Conservation (phyloP, 2,113 vertebrate species). For the Tor tambroides region DNA sequence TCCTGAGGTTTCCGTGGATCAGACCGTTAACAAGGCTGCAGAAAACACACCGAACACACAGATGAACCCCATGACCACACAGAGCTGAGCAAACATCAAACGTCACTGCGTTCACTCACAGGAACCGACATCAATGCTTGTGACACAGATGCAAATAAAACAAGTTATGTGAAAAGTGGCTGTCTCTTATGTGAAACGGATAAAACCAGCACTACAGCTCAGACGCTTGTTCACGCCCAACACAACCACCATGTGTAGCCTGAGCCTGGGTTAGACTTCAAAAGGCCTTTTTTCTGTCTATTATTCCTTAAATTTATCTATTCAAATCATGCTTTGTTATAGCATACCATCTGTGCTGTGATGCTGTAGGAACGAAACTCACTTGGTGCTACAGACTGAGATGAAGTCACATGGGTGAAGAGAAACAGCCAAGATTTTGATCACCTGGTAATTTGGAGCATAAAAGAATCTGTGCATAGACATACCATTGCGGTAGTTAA, state of each 20-base stretch:
- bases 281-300: background rate
- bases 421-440: constrained; percentile 2
- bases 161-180: background rate
- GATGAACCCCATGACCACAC: constrained; percentile 59
- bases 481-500: constrained; percentile 63
- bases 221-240: background rate
- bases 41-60: constrained; percentile 19
- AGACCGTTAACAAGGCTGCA: constrained; percentile 29
- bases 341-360: constrained; percentile 3
- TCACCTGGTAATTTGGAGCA: background rate
- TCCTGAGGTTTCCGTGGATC: background rate
- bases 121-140: background rate
- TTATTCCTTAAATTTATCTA: background rate
- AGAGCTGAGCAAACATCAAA: constrained; percentile 40
- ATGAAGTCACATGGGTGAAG: background rate
- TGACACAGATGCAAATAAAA: background rate
- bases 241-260: constrained; percentile 13
- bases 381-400: constrained; percentile 36
- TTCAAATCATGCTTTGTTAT: background rate
- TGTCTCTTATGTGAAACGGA: constrained; percentile 11
- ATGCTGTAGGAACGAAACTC: background rate
- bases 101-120: background rate
- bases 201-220: constrained; percentile 46
- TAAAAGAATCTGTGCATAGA: constrained; percentile 75
- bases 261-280: background rate